Base-by-base conservation (phyloP, 2,888 invertebrate species). In the Apodemia zela region DNA sequence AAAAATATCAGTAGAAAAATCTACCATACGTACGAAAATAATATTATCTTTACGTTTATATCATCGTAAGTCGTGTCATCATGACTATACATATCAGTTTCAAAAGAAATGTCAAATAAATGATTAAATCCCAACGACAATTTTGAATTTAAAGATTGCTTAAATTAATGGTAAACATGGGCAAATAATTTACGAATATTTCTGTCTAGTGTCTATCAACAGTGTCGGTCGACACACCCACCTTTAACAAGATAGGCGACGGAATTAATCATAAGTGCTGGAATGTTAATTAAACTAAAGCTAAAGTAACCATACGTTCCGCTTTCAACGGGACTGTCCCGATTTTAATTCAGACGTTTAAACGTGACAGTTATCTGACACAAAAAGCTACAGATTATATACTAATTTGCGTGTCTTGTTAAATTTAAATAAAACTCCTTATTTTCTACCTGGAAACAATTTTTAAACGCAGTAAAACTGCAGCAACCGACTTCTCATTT, bases 201-300 rank as follows among this genome's bases (percentile, higher is more conserved):
- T 57, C 25, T 57, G n/a, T 57, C 21, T 57, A 29, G 7, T 57
- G n/a, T 57, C 21, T 57, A 29, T 25, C 8, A 7, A 57, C 29
- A 57, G 7, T 17, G 54, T n/a, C 57, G 66, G 25, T 7, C 54
- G 66, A 65, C 64, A 63, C 66, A 61, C 64, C 66, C 65, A 61
- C 66, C 62, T 25, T 18, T 57, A 57, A 57, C 57, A 29, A 57
- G 64, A 62, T 66, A 63, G 63, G 64, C 61, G 64, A 64, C 60
- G 35, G 49, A 64, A 60, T 58, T 66, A 65, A 70, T 64, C 66
- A 73, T 67, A 70, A 67, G 67, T 63, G 65, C 68, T 63, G 66
- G 65, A 60, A 60, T 64, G 60, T 62, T 67, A 65, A 64, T 63
- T 61, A 59, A 47, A 62, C 67, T 66, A 59, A 51, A 66, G 42